Conservation (phyloP, 2,797 vertebrate genomes). For the Pitangus sulphuratus region DNA sequence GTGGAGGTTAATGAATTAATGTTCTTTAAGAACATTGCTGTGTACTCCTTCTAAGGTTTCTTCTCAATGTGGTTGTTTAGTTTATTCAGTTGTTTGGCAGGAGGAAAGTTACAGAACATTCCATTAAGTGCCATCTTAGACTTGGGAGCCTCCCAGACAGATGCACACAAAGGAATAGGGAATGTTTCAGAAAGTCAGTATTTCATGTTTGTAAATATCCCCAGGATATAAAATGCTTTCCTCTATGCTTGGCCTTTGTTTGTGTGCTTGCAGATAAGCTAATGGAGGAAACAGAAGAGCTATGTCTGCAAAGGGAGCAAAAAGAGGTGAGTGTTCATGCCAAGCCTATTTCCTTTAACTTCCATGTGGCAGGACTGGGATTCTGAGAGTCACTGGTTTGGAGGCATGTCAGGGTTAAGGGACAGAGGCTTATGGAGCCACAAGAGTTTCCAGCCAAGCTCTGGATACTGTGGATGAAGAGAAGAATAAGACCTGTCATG, state of each 20-base stretch:
- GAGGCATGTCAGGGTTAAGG: neutral
- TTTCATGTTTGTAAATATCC: neutral
- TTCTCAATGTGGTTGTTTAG: neutral
- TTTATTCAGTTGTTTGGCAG: neutral
- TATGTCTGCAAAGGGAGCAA: slow-evolving; percentile 91
- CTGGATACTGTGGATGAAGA: neutral
- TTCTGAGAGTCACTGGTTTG: neutral
- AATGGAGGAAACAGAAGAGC: slow-evolving; percentile 96
- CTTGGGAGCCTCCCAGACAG: neutral
- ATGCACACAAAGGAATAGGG: neutral
- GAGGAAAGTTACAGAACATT: neutral
- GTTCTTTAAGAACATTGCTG: neutral
- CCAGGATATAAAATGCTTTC: neutral
- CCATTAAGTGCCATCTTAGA: neutral
- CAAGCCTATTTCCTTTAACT: neutral
- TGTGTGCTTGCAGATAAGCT: slow-evolving; percentile 87
- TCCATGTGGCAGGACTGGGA: neutral
- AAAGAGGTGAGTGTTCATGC: slow-evolving; percentile 82
- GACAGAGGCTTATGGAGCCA: neutral
- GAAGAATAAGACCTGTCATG: neutral
- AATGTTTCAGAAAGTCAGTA: neutral
- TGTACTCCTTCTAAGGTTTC: no score
- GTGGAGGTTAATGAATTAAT: neutral
- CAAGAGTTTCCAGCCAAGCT: neutral
- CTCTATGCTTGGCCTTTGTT: neutral